These are phyloP conservation scores for Meloidogyne floridensis DNA, from an alignment of 1,140 invertebrate genomes.

Conservation along the genomic window DNA sequence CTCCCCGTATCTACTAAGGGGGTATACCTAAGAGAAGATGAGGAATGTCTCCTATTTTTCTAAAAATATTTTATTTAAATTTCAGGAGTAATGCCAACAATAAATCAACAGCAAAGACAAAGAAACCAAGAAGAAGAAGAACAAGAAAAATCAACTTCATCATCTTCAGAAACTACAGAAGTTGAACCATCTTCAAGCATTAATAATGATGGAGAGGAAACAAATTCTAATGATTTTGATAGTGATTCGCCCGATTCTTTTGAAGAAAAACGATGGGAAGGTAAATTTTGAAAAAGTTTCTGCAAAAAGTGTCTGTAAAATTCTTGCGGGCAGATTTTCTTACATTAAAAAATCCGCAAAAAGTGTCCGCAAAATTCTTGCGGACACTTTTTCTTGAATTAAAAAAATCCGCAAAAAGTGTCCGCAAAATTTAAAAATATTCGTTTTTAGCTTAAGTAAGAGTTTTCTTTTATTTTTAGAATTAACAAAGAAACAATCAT, in stretches of 20 bases:
- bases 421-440: too few relatives aligned
- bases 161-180: not conserved
- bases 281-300: not conserved
- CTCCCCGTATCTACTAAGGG: too few relatives aligned
- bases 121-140: not conserved
- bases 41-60: not conserved
- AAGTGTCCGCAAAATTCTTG: too few relatives aligned
- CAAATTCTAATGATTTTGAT: slow-evolving; percentile 9
- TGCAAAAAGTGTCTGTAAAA: too few relatives aligned
- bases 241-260: not conserved
- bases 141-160: not conserved
- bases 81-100: not conserved
- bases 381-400: too few relatives aligned
- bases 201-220: not conserved
- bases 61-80: too few relatives aligned
- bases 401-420: too few relatives aligned
- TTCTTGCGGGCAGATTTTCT: too few relatives aligned
- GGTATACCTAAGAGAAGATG: not conserved
- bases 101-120: not conserved
- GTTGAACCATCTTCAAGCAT: not conserved
- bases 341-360: too few relatives aligned
- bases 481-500: not conserved
- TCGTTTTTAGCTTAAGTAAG: too few relatives aligned
- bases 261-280: slow-evolving; percentile 1
- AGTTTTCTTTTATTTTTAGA: not conserved